Evolutionary conservation across 2,797 vertebrate species (phyloP).

Genomic region (Toxotes lorentzi): DNA sequence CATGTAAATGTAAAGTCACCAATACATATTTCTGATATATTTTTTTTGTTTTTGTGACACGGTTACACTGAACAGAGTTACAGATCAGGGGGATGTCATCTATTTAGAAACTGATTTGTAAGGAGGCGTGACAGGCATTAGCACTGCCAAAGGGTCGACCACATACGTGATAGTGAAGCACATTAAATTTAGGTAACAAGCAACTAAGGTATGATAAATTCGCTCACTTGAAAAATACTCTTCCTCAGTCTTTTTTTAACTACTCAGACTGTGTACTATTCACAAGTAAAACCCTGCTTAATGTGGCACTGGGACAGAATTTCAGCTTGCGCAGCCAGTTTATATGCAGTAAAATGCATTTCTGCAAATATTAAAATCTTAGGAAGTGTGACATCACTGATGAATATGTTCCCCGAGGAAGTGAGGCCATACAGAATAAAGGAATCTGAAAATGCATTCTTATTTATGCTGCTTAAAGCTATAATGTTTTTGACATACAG

Average conservation of each 20-base stretch:
- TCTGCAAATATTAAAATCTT: conserved; percentile 45
- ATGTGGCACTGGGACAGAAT: conserved; percentile 21
- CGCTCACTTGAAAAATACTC: neutral
- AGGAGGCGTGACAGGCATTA: neutral
- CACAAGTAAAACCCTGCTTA: conserved; percentile 9
- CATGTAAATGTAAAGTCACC: conserved; percentile 13
- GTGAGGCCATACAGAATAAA: conserved; percentile 19
- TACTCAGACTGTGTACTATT: conserved; percentile 9
- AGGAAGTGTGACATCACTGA: conserved; percentile 38
- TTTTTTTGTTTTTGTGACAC: conserved; percentile 1
- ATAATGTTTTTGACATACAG: conserved; percentile 29
- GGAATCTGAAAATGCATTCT: neutral
- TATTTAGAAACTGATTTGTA: neutral
- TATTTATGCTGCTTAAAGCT: conserved; percentile 32
- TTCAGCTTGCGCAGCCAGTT: conserved; percentile 27
- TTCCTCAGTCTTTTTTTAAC: conserved; percentile 1
- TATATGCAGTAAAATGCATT: neutral
- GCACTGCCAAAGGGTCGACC: neutral
- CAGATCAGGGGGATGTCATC: neutral
- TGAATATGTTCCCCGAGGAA: conserved; percentile 24
- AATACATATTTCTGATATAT: conserved; percentile 16
- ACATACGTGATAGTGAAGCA: neutral
- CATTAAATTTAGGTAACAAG: neutral
- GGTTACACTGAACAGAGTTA: conserved; percentile 13
- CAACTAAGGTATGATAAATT: neutral